phyloP scores from a whole-genome alignment of 2,113 vertebrate species.

The Melanocharis versteri region DNA sequence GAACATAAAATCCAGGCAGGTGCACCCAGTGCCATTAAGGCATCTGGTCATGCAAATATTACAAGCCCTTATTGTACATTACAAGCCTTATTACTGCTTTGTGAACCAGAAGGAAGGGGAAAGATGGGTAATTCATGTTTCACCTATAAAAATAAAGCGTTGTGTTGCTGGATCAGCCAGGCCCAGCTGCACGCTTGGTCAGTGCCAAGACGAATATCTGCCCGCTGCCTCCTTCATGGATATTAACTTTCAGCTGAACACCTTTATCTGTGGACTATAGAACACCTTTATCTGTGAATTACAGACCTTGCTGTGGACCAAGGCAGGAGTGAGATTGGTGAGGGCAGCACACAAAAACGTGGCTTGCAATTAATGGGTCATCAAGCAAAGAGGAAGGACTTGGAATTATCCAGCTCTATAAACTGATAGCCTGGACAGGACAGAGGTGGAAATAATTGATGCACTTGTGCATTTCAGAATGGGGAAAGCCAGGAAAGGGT shows the following conservation, averaged over 20 bases:
- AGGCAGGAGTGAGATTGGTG: neutral
- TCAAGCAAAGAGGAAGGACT: neutral
- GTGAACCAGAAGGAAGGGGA: neutral
- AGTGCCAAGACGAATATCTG: neutral
- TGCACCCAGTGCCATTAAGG: neutral
- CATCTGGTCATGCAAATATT: neutral
- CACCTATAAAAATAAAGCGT: neutral
- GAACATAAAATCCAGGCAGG: neutral
- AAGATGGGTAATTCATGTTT: neutral
- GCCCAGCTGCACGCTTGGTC: neutral
- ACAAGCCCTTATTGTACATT: neutral
- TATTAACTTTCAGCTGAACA: neutral
- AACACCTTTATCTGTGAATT: neutral
- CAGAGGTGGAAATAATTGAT: neutral
- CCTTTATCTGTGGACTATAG: neutral
- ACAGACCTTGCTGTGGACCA: neutral
- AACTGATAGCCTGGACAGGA: neutral
- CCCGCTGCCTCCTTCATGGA: neutral
- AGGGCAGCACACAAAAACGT: neutral
- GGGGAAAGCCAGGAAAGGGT: neutral
- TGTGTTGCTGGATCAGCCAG: neutral
- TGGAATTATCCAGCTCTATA: neutral
- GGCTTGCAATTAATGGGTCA: neutral
- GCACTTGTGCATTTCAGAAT: neutral
- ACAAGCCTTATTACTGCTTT: neutral